phyloP scores from a whole-genome alignment of 2,888 invertebrate genomes.

The Dioctria linearis region DNA sequence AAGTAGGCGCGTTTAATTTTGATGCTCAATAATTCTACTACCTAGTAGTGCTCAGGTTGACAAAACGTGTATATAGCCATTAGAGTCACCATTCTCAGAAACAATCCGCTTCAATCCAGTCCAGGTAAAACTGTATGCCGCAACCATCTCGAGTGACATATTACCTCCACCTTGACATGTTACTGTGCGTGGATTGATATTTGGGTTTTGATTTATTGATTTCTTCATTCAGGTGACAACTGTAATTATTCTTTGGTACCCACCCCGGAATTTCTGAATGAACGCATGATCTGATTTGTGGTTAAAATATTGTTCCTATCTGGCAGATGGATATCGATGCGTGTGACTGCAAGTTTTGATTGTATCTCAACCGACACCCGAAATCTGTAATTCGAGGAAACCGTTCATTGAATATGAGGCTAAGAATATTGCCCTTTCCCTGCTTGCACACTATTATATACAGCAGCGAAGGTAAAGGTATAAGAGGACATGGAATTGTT shows the following conservation, averaged over 20 bases:
- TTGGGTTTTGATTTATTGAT: conserved; percentile 68
- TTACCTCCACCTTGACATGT: conserved; percentile 36
- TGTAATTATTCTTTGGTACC: conserved; percentile 67
- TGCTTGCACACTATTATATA: too few species aligned
- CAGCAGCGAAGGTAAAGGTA: too few species aligned
- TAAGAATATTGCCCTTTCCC: too few species aligned
- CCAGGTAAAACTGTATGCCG: conserved; percentile 39
- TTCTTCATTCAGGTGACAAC: conserved; percentile 68
- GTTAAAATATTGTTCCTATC: conserved; percentile 25
- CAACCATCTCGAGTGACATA: conserved; percentile 20
- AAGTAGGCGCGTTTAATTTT: neutral
- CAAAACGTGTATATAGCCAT: neutral
- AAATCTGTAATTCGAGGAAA: conserved; percentile 44
- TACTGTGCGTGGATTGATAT: conserved; percentile 31
- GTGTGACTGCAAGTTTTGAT: conserved; percentile 42
- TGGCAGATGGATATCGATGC: conserved; percentile 36
- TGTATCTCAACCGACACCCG: conserved; percentile 39
- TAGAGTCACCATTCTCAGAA: neutral
- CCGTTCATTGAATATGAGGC: neutral
- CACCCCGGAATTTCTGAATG: conserved; percentile 44
- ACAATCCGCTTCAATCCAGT: neutral
- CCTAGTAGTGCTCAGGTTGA: neutral
- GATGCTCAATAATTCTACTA: neutral
- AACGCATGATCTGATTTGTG: conserved; percentile 20
- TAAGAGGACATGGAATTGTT: too few species aligned